Conservation (phyloP, 2,888 invertebrate genomes). For the Eilema griseolum region DNA sequence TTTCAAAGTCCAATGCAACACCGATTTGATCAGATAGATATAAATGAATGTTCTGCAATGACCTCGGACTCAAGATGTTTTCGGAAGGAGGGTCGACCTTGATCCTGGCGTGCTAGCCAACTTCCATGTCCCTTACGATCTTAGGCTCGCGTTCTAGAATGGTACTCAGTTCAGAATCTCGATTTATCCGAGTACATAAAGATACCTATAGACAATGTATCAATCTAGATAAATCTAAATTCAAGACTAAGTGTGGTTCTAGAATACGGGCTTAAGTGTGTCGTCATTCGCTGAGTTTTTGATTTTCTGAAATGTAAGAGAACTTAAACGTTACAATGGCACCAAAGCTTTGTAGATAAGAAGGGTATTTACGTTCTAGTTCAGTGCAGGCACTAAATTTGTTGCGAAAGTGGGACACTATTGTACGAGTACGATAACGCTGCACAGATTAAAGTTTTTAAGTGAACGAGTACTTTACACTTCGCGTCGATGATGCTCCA, state of each 20-base stretch:
- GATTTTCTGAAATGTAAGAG: neutral
- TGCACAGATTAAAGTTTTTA: slow-evolving; percentile 24
- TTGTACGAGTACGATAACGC: slow-evolving; percentile 57
- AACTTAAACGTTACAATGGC: slow-evolving; percentile 32
- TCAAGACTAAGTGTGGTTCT: too few species aligned
- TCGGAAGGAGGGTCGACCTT: too few species aligned
- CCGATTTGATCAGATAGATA: neutral
- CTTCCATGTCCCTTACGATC: neutral
- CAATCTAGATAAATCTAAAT: too few species aligned
- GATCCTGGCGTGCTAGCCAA: neutral
- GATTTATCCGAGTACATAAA: too few species aligned
- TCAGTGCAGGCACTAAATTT: slow-evolving; percentile 54
- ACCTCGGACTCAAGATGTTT: too few species aligned
- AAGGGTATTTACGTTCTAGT: slow-evolving; percentile 49
- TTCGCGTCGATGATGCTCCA: slow-evolving; percentile 15
- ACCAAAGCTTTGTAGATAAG: slow-evolving; percentile 53
- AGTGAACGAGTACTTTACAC: slow-evolving; percentile 8
- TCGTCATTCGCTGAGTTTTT: too few species aligned
- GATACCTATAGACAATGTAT: too few species aligned
- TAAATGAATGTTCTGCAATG: neutral
- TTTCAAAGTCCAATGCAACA: neutral
- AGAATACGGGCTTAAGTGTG: too few species aligned
- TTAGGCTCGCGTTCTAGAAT: too few species aligned
- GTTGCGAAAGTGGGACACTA: slow-evolving; percentile 59
- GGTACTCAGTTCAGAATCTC: too few species aligned